These are phyloP conservation scores for Xanthia togata DNA, from an alignment of 2,888 invertebrate genomes.

Conservation along the genomic window DNA sequence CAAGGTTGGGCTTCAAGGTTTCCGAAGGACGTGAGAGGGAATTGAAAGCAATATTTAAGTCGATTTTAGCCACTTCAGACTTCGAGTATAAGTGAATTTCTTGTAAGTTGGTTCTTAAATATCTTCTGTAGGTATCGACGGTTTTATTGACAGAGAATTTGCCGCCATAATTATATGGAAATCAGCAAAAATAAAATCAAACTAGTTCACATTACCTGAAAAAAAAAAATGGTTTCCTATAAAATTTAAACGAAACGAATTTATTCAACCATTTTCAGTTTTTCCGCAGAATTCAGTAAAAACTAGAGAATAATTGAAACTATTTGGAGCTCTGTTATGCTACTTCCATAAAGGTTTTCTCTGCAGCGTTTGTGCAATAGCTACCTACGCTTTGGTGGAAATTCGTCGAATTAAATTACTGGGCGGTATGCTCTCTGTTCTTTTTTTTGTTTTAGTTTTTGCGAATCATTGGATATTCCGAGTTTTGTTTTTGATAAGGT, in stretches of 20 bases:
- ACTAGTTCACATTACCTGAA: neutral
- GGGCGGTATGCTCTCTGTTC: neutral
- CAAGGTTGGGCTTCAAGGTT: conserved; percentile 46
- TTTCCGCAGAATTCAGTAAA: conserved; percentile 19
- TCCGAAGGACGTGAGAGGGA: conserved; percentile 27
- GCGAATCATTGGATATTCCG: neutral
- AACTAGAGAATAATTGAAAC: conserved; percentile 54
- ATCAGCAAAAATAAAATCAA: conserved; percentile 12
- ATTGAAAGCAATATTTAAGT: conserved; percentile 33
- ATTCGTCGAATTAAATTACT: conserved; percentile 39
- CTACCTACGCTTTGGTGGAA: conserved; percentile 21
- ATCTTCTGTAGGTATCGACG: neutral
- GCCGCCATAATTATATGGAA: neutral
- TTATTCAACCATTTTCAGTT: conserved; percentile 8
- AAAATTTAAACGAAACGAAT: conserved; percentile 25
- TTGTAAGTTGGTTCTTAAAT: neutral
- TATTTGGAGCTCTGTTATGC: conserved; percentile 39
- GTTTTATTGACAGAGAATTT: conserved; percentile 2
- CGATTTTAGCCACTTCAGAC: conserved; percentile 25
- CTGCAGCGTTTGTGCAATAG: conserved; percentile 28
- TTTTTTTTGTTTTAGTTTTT: conserved; percentile 7
- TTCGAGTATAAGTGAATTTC: conserved; percentile 44
- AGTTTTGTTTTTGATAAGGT: neutral
- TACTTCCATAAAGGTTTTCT: conserved; percentile 61
- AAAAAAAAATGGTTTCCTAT: neutral